These are phyloP conservation scores for Propithecus perrieri DNA, from an alignment of 2,797 vertebrate genomes.

Conservation along the genomic window DNA sequence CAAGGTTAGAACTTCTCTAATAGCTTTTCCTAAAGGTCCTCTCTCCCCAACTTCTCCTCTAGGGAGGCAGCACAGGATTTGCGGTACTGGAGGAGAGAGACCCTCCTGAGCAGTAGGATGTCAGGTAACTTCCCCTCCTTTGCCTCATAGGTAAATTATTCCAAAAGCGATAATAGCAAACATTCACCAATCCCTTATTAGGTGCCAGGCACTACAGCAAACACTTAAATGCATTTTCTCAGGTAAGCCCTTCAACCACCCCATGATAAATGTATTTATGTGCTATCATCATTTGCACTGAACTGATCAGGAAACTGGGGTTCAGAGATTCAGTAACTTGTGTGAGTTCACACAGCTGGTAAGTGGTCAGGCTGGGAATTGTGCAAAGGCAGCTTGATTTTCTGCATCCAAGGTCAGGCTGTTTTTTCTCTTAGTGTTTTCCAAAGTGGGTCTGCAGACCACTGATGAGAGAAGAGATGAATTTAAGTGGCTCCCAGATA, in stretches of 20 bases:
- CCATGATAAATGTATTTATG: fast-evolving
- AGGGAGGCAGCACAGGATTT: not conserved
- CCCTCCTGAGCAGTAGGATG: not conserved
- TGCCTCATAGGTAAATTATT: not conserved
- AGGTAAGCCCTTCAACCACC: fast-evolving
- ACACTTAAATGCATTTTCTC: not conserved
- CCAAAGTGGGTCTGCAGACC: not conserved
- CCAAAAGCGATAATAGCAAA: not conserved
- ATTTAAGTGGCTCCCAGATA: not conserved
- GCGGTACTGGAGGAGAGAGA: not conserved
- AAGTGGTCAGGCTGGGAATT: not conserved
- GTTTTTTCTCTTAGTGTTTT: not conserved
- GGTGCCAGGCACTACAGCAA: not conserved
- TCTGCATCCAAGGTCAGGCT: not conserved
- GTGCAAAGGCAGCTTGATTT: not conserved
- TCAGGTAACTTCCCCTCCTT: not conserved
- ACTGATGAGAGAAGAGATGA: not conserved
- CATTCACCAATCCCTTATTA: not conserved
- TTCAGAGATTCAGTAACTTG: not conserved
- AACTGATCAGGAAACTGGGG: not conserved
- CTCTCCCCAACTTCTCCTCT: no score
- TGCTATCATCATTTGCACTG: not conserved
- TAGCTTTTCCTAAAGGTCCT: not conserved
- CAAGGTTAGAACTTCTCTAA: not conserved
- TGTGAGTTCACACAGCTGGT: not conserved